Evolutionary conservation across 2,888 invertebrate species (phyloP).

Genomic region (Notodonta dromedarius): DNA sequence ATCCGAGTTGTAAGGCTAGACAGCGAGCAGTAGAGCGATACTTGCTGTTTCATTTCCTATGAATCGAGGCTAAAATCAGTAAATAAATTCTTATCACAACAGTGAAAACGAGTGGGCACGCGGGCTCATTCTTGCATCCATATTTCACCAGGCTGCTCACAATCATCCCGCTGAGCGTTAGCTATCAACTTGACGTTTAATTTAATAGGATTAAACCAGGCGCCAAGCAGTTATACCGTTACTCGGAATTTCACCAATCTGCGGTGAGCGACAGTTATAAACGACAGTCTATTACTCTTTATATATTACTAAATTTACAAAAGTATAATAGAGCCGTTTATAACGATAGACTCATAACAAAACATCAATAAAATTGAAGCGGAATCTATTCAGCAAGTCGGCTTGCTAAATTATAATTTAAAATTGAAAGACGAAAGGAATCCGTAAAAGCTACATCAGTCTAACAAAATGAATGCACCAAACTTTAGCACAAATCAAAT

Average conservation of each 20-base stretch:
- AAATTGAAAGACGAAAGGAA: too few species aligned
- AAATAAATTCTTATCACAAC: slow-evolving; percentile 39
- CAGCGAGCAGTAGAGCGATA: slow-evolving; percentile 12
- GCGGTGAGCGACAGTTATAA: slow-evolving; percentile 25
- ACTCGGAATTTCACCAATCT: slow-evolving; percentile 43
- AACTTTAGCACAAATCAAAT: too few species aligned
- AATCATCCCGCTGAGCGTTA: slow-evolving; percentile 29
- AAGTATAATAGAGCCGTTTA: background rate
- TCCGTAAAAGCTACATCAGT: too few species aligned
- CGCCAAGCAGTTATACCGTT: slow-evolving; percentile 35
- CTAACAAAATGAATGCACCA: too few species aligned
- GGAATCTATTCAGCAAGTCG: background rate
- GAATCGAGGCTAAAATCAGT: slow-evolving; percentile 35
- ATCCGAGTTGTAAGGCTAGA: slow-evolving; percentile 20
- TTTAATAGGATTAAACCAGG: slow-evolving; percentile 34
- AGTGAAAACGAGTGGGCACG: slow-evolving; percentile 33
- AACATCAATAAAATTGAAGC: background rate
- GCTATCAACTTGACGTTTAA: slow-evolving; percentile 33
- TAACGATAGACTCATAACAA: background rate
- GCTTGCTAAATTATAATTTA: background rate
- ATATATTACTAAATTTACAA: background rate
- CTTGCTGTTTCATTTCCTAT: slow-evolving; percentile 32
- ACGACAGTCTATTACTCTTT: too few species aligned
- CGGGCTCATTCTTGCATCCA: slow-evolving; percentile 19
- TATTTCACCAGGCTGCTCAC: slow-evolving; percentile 29